A percentile compares a stretch with the other conserved stretches of the same genome.
Evolutionary conservation across 2,888 invertebrate species (phyloP).

Genomic region (Scaptomyza reducta): DNA sequence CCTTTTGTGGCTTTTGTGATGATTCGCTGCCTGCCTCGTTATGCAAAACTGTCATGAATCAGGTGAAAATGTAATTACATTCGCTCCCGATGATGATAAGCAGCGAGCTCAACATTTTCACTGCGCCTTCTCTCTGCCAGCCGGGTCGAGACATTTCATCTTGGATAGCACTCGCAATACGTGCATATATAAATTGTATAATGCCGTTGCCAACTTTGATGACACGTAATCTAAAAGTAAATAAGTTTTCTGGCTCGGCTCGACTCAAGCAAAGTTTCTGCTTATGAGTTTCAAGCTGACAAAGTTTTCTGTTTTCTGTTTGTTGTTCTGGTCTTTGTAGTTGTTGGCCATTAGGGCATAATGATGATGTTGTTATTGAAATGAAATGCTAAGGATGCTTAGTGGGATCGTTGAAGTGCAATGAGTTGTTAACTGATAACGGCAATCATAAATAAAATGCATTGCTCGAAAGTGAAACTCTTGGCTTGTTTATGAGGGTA

Average conservation of each 20-base stretch:
- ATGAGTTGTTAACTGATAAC: slow-evolving; percentile 35
- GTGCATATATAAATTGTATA: slow-evolving; percentile 80
- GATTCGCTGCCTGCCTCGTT: slow-evolving; percentile 60
- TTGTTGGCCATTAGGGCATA: slow-evolving; percentile 28
- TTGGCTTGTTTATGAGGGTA: background rate
- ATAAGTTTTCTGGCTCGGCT: slow-evolving; percentile 59
- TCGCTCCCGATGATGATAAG: slow-evolving; percentile 64
- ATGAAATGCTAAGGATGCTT: slow-evolving; percentile 47
- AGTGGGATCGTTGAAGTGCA: slow-evolving; percentile 19
- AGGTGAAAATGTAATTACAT: slow-evolving; percentile 77
- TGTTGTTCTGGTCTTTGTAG: slow-evolving; percentile 3
- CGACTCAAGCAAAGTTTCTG: slow-evolving; percentile 52
- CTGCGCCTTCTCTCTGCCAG: background rate
- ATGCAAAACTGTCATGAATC: slow-evolving; percentile 79
- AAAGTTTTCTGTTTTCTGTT: slow-evolving; percentile 18
- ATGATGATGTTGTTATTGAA: slow-evolving; percentile 62
- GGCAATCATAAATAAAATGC: slow-evolving; percentile 11
- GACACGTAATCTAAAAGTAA: slow-evolving; percentile 76
- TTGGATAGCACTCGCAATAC: slow-evolving; percentile 65
- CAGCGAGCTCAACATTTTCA: slow-evolving; percentile 48
- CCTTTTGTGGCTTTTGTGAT: slow-evolving; percentile 56
- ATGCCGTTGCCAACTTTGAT: slow-evolving; percentile 63
- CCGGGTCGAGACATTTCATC: slow-evolving; percentile 64
- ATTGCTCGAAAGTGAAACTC: background rate
- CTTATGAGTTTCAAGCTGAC: slow-evolving; percentile 47